These are phyloP conservation scores for Biston betularia DNA, from an alignment of 2,888 invertebrate species.

Conservation along the genomic window DNA sequence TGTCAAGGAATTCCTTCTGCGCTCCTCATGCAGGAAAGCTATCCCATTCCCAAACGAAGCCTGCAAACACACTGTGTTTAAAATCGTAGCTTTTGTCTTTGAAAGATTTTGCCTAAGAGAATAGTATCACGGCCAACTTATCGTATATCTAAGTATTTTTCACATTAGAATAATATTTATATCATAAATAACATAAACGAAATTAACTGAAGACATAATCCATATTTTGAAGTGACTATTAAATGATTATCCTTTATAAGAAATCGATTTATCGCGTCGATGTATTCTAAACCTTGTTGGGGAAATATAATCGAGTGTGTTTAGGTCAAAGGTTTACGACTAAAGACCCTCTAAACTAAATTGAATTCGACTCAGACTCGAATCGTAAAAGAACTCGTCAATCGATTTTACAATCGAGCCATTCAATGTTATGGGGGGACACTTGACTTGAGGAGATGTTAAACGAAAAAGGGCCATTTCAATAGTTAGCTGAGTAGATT, in stretches of 20 bases:
- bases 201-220: constrained; percentile 25
- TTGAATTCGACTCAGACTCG: constrained; percentile 78
- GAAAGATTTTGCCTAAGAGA: too few relatives aligned
- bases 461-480: constrained; percentile 48
- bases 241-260: constrained; percentile 38
- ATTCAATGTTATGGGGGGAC: constrained; percentile 58
- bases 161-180: neutral
- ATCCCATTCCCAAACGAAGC: too few relatives aligned
- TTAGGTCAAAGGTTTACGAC: constrained; percentile 79
- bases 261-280: constrained; percentile 58
- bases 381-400: constrained; percentile 76
- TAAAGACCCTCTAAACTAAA: constrained; percentile 73
- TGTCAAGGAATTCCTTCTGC: too few relatives aligned
- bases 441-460: constrained; percentile 47
- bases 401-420: constrained; percentile 65
- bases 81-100: too few relatives aligned
- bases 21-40: too few relatives aligned
- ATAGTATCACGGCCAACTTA: too few relatives aligned
- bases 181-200: constrained; percentile 2
- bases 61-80: too few relatives aligned
- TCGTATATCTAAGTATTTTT: neutral
- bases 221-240: constrained; percentile 27
- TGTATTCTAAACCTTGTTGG: constrained; percentile 52
- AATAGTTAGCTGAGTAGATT: constrained; percentile 27
- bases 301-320: constrained; percentile 58